A percentile compares a stretch with the other conserved stretches of the same genome.
Evolutionary conservation across 2,797 vertebrate genomes (phyloP).

Genomic region (Halcyon leucocephala): DNA sequence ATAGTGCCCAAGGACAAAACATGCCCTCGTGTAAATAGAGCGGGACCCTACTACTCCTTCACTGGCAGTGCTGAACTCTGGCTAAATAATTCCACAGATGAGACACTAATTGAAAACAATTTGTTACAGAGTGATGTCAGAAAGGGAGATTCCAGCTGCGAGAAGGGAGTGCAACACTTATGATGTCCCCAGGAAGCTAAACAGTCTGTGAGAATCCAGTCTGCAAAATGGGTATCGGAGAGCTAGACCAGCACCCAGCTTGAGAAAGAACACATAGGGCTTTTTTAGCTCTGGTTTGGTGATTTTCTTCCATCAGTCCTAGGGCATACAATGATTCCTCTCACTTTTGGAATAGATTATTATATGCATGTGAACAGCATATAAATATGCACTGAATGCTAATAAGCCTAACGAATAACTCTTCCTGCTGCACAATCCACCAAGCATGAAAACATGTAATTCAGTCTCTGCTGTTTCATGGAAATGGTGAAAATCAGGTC

Average conservation of each 20-base stretch:
- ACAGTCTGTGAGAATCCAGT: not conserved
- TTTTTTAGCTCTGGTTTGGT: not conserved
- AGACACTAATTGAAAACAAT: not conserved
- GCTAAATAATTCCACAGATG: not conserved
- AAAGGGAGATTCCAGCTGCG: not conserved
- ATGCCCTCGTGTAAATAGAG: not conserved
- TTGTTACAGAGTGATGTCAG: not conserved
- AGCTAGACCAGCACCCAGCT: not conserved
- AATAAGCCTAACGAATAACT: not conserved
- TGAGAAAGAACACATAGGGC: not conserved
- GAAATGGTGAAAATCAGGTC: not conserved
- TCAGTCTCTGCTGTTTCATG: not conserved
- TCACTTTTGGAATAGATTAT: not conserved
- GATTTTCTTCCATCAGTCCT: not conserved
- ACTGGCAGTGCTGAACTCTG: not conserved
- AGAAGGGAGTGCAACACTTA: not conserved
- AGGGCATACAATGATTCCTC: not conserved
- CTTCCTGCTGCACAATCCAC: not conserved
- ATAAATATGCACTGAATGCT: not conserved
- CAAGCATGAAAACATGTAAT: not conserved
- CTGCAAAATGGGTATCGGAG: not conserved
- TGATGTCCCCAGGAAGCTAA: not conserved
- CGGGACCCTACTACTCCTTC: not conserved
- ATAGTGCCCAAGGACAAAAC: not conserved
- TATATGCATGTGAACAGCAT: not conserved